Evolutionary conservation across 92 coral and sea anemone genomes (phyloP).

Genomic region (Diadumene lineata): DNA sequence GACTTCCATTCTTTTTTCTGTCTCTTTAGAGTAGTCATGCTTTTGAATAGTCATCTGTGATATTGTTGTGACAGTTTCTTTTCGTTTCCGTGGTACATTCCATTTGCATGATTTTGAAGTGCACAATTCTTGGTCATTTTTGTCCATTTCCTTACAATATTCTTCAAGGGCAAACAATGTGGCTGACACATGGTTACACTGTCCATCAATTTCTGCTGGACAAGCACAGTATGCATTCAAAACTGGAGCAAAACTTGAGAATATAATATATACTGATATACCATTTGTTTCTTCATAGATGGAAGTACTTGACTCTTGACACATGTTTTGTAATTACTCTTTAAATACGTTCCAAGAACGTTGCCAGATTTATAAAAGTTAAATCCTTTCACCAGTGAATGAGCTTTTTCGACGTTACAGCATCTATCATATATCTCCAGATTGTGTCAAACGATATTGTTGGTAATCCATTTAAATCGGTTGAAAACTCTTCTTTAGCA

Average conservation of each 20-base stretch:
- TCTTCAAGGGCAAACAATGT: constrained; percentile 58
- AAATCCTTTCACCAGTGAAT: no score
- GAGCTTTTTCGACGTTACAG: constrained; percentile 51
- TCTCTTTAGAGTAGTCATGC: constrained; percentile 40
- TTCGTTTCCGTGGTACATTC: constrained; percentile 58
- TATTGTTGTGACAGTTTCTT: constrained; percentile 18
- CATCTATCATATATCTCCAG: constrained; percentile 66
- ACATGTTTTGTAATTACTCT: constrained; percentile 42
- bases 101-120: constrained; percentile 58
- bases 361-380: no score
- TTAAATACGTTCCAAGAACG: constrained; percentile 52
- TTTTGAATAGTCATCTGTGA: constrained; percentile 39
- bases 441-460: constrained; percentile 51
- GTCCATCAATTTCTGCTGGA: constrained; percentile 61
- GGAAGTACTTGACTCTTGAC: constrained; percentile 31
- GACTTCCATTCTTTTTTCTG: constrained; percentile 7
- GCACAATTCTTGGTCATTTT: constrained; percentile 38
- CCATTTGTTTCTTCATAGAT: constrained; percentile 33
- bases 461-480: constrained; percentile 37
- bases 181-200: constrained; percentile 59
- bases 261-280: constrained; percentile 32
- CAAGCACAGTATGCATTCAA: constrained; percentile 59
- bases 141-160: constrained; percentile 37
- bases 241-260: constrained; percentile 38
- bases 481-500: constrained; percentile 53